These are phyloP conservation scores for Triplophysa siluroides DNA, from an alignment of 2,113 vertebrate genomes.

Conservation along the genomic window DNA sequence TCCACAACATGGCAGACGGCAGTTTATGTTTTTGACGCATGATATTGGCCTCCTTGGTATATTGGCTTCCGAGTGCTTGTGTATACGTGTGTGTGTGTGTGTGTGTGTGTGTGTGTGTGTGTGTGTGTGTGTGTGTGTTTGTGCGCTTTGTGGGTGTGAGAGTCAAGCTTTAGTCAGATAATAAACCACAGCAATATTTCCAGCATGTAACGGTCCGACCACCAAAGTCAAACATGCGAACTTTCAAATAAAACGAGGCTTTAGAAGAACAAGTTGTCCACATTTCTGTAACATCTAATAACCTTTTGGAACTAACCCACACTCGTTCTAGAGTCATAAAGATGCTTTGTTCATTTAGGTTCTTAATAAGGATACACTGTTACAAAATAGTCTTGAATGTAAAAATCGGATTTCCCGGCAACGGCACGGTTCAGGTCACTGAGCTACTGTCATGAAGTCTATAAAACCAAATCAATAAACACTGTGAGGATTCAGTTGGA, in stretches of 20 bases:
- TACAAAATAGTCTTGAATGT: not conserved
- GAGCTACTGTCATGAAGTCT: constrained; percentile 26
- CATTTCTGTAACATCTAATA: not conserved
- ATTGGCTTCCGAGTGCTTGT: constrained; percentile 8
- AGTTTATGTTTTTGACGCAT: constrained; percentile 18
- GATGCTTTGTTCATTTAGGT: no score
- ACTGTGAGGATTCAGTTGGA: constrained; percentile 10
- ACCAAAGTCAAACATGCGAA: not conserved
- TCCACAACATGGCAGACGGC: constrained; percentile 32
- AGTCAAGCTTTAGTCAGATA: not conserved
- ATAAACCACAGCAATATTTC: not conserved
- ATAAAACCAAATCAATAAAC: constrained; percentile 27
- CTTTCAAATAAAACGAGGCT: not conserved
- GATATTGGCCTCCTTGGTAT: not conserved
- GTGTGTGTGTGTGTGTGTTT: not conserved
- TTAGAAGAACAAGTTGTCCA: not conserved
- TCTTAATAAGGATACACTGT: not conserved
- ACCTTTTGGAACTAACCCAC: not conserved
- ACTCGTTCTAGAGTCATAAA: not conserved
- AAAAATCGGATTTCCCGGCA: not conserved
- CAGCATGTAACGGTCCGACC: not conserved
- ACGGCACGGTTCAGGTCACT: not conserved
- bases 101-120: no score
- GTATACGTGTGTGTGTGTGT: not conserved
- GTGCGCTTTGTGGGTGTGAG: constrained; percentile 6